Conservation (phyloP, 2,797 vertebrate species). For the Artibeus lituratus region DNA sequence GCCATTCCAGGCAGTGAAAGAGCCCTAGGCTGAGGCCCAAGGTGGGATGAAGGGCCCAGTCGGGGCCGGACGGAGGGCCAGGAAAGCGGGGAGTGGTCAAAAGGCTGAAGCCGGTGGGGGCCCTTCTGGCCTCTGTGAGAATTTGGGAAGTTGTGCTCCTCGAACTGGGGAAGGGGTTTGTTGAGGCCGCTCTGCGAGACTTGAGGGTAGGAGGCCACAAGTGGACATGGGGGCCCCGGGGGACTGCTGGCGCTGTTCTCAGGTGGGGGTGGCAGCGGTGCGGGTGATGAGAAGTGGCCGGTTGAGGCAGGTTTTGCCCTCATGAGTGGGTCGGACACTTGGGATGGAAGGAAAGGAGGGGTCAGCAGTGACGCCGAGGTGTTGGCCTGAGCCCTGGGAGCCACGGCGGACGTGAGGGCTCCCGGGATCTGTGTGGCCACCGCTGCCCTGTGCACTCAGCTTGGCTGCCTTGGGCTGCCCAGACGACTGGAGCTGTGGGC, state of each 20-base stretch:
- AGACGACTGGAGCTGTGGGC: not conserved
- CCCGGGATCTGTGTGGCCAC: not conserved
- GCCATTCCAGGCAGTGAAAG: not conserved
- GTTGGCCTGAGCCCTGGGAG: not conserved
- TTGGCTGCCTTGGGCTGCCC: not conserved
- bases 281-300: not conserved
- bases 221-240: not conserved
- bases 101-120: not conserved
- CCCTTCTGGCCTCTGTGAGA: not conserved
- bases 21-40: not conserved
- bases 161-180: not conserved
- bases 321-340: not conserved
- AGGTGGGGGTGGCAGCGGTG: not conserved
- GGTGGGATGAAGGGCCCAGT: not conserved
- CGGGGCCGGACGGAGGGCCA: not conserved
- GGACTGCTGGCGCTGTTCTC: not conserved
- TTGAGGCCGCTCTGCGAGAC: not conserved
- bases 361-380: not conserved
- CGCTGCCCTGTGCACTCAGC: not conserved
- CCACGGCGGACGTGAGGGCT: not conserved
- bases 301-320: too few species aligned
- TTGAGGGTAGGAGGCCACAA: not conserved
- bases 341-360: not conserved
- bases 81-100: not conserved
- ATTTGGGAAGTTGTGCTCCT: not conserved